phyloP scores from a whole-genome alignment of 2,797 vertebrate species.

The Anabas testudineus region DNA sequence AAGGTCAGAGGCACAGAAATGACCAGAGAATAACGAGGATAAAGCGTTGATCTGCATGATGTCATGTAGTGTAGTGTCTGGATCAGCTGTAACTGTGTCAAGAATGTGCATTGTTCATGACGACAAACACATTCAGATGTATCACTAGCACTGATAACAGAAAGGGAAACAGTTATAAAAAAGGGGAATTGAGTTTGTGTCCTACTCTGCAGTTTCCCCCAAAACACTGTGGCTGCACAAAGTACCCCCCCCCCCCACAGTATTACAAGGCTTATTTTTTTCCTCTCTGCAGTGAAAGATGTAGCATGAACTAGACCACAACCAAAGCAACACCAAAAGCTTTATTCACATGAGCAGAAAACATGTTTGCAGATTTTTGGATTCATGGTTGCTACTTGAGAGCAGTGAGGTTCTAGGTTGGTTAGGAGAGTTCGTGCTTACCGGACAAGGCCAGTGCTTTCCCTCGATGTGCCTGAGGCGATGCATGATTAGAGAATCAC shows the following conservation, averaged over 20 bases:
- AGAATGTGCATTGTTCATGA: neutral
- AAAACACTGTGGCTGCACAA: neutral
- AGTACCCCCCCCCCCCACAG: neutral
- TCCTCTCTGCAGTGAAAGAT: neutral
- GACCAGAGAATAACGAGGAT: neutral
- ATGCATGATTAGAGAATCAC: conserved; percentile 86
- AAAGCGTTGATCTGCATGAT: neutral
- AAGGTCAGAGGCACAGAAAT: neutral
- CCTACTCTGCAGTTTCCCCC: neutral
- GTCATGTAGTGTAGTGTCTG: neutral
- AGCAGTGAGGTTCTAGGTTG: neutral
- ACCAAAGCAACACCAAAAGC: neutral
- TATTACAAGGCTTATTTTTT: neutral
- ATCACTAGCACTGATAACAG: neutral
- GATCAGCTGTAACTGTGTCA: neutral
- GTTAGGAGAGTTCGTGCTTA: conserved; percentile 59
- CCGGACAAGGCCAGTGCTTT: conserved; percentile 89
- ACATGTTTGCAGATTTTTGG: accelerated
- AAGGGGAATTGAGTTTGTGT: neutral
- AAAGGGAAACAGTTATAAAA: neutral
- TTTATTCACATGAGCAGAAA: neutral
- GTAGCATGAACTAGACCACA: neutral
- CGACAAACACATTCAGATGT: neutral
- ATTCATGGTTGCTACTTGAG: neutral
- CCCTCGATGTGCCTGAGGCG: conserved; percentile 85